phyloP scores from a whole-genome alignment of 2,797 vertebrate genomes.

The Alca torda region DNA sequence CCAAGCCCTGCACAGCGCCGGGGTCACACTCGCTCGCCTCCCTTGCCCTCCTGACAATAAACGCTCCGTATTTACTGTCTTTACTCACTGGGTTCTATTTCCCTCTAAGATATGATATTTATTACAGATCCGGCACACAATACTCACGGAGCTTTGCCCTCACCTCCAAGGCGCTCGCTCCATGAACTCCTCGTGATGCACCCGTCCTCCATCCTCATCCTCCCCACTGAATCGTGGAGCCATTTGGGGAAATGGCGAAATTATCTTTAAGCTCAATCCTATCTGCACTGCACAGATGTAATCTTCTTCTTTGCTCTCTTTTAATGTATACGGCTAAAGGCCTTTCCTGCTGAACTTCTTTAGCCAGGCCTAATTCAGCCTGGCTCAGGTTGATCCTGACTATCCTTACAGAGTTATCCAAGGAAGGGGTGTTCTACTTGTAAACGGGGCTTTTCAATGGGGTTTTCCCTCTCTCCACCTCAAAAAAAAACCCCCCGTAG shows the following conservation, averaged over 20 bases:
- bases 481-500: neutral
- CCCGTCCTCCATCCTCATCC: neutral
- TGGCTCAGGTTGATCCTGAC: neutral
- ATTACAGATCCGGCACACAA: neutral
- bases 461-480: neutral
- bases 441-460: neutral
- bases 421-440: neutral
- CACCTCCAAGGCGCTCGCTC: neutral
- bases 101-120: neutral
- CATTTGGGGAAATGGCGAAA: neutral
- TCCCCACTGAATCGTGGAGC: neutral
- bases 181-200: neutral
- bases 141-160: neutral
- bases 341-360: neutral
- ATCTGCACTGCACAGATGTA: neutral
- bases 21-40: neutral
- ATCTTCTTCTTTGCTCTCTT: neutral
- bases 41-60: neutral
- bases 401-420: neutral
- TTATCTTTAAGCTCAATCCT: neutral
- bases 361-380: neutral
- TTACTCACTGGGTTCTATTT: neutral
- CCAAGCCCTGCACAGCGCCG: neutral
- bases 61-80: neutral
- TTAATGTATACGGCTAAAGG: neutral